Base-by-base conservation (phyloP, 2,113 vertebrate species). In the Engystomops pustulosus region DNA sequence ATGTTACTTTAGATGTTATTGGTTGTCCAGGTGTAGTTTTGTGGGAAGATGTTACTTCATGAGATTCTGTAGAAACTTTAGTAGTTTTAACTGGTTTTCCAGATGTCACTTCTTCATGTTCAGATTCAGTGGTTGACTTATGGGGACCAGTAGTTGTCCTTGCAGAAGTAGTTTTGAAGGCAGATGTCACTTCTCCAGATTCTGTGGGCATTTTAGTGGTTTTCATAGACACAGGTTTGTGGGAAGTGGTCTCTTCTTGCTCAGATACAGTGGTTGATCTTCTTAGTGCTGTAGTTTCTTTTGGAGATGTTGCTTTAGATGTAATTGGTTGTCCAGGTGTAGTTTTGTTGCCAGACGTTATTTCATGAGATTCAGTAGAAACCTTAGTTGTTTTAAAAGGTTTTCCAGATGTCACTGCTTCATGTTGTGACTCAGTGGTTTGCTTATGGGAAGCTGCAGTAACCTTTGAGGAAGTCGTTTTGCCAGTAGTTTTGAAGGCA, bases 101-200 rank as follows among this genome's bases (percentile, higher is more conserved):
- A 41, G 38, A 41, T 41, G 38, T 65, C n/a, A 62, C n/a, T n/a
- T n/a, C n/a, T n/a, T n/a, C 34, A 79, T 47, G 23, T 25, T 41
- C n/a, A 25, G 55, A 65, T 18, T 27, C n/a, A 60, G 55, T 65
- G 15, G 77, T 51, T 25, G 32, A 41, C 30, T 3, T 38, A 9
- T 4, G 9, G 4, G 3, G 5, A 6, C 30, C 18, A 23, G 74
- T 72, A 38, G 30, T 38, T 34, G 23, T 7, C 4, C 17, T 47
- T 15, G 23, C 41, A 72, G 70, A 45, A 45, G 70, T 47, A 23
- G 58, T 32, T 30, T 41, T 79, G 55, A 20, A 34, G 6, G 45
- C 44, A 49, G 60, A 68, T 81, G 65, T 69, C 1, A 68, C 18
- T 81, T 51, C 27, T 7, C 27, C 62, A 51, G 62, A 80, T 34